Evolutionary conservation across 2,888 invertebrate genomes (phyloP).

Genomic region (Serrognathus titanus): DNA sequence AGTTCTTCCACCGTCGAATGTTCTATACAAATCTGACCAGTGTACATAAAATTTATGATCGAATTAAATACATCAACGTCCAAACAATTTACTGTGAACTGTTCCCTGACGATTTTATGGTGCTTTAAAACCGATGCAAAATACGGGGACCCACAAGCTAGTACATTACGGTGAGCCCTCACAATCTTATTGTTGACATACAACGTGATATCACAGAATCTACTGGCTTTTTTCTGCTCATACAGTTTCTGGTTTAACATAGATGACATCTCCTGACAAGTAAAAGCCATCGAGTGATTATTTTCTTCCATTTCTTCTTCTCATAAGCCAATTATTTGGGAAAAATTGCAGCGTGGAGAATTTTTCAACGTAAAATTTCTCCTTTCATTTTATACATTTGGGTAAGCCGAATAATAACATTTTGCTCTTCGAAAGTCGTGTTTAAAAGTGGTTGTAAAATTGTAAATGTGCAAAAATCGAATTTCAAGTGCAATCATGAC

Average conservation of each 20-base stretch:
- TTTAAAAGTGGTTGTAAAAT: too few species aligned
- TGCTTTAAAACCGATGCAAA: constrained; percentile 60
- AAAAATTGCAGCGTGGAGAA: neutral
- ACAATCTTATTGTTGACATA: constrained; percentile 58
- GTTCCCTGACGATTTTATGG: constrained; percentile 53
- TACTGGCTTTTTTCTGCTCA: constrained; percentile 54
- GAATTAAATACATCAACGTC: constrained; percentile 57
- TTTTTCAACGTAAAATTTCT: too few species aligned
- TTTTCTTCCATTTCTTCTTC: constrained; percentile 37
- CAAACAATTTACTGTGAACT: constrained; percentile 55
- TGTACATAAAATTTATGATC: constrained; percentile 64
- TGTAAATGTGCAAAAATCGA: too few species aligned
- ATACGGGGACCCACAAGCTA: constrained; percentile 63
- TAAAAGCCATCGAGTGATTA: constrained; percentile 42
- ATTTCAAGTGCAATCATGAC: too few species aligned
- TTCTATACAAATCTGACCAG: constrained; percentile 58
- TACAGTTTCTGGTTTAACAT: constrained; percentile 45
- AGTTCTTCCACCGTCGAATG: constrained; percentile 60
- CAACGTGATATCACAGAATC: constrained; percentile 60
- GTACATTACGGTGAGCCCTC: constrained; percentile 59
- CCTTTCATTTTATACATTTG: too few species aligned
- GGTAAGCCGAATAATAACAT: too few species aligned
- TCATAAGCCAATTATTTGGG: neutral
- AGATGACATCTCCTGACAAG: constrained; percentile 42
- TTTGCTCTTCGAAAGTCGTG: too few species aligned